Evolutionary conservation across 2,888 invertebrate species (phyloP).

Genomic region (Eurytoma adleriae): DNA sequence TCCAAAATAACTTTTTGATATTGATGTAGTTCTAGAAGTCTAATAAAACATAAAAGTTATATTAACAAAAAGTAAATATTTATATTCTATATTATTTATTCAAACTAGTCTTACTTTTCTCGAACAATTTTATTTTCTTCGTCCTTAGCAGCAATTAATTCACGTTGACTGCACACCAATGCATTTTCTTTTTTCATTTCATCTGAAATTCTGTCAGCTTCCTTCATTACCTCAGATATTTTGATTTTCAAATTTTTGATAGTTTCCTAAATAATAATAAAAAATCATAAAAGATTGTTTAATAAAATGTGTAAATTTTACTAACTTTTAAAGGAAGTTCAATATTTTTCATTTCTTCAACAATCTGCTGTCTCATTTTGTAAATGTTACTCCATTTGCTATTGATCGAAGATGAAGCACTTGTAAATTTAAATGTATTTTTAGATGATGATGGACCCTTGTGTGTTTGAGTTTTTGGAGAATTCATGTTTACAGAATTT

Average conservation of each 20-base stretch:
- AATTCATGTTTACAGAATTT: neutral
- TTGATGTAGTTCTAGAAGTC: slow-evolving; percentile 49
- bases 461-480: slow-evolving; percentile 26
- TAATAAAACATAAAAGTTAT: slow-evolving; percentile 31
- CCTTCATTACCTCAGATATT: slow-evolving; percentile 38
- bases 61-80: neutral
- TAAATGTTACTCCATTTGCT: slow-evolving; percentile 50
- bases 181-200: slow-evolving; percentile 46
- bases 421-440: slow-evolving; percentile 2
- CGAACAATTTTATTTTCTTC: slow-evolving; percentile 49
- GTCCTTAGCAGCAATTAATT: slow-evolving; percentile 49
- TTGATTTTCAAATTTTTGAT: slow-evolving; percentile 42
- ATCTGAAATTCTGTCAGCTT: slow-evolving; percentile 14
- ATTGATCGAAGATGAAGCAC: slow-evolving; percentile 13
- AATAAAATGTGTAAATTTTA: neutral
- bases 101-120: slow-evolving; percentile 39
- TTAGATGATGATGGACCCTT: neutral
- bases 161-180: slow-evolving; percentile 47
- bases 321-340: slow-evolving; percentile 48
- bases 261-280: slow-evolving; percentile 37
- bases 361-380: slow-evolving; percentile 52
- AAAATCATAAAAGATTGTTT: neutral
- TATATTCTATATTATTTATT: neutral
- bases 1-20: slow-evolving; percentile 52
- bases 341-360: slow-evolving; percentile 54